phyloP scores from a whole-genome alignment of 2,113 vertebrate species.

The Corythornis madagascariensis region DNA sequence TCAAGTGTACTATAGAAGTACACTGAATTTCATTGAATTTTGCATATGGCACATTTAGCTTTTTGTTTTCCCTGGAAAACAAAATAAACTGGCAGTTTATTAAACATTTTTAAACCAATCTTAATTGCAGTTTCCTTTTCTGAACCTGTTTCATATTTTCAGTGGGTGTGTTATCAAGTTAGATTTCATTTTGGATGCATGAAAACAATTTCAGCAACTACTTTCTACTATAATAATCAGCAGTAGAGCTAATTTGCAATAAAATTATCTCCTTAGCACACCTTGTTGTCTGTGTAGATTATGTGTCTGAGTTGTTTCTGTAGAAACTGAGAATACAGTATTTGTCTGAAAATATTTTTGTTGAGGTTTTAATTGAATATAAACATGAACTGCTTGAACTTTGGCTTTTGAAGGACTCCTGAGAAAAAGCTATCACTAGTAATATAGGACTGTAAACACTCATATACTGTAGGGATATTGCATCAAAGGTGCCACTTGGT shows the following conservation, averaged over 20 bases:
- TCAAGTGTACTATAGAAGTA: background rate
- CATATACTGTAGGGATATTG: background rate
- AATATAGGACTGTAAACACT: background rate
- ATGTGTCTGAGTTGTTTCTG: conserved; percentile 28
- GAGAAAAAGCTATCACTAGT: background rate
- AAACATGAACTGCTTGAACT: conserved; percentile 51
- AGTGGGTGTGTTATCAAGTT: background rate
- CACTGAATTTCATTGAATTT: background rate
- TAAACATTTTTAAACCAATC: conserved; percentile 15
- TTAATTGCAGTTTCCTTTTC: conserved; percentile 17
- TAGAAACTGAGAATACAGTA: background rate
- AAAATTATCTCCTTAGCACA: background rate
- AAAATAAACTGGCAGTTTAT: background rate
- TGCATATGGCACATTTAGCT: background rate
- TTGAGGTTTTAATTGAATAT: conserved; percentile 32
- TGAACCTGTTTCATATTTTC: conserved; percentile 13
- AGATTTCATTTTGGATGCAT: background rate
- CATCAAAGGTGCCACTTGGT: conserved; percentile 30
- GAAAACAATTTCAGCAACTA: background rate
- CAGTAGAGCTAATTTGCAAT: background rate
- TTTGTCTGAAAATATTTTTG: conserved; percentile 32
- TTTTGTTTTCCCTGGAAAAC: conserved; percentile 9
- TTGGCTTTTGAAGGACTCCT: conserved; percentile 20
- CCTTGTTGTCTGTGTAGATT: background rate
- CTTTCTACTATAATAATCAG: conserved; percentile 19